Percentiles rank a stretch among this genome's conserved stretches.
Evolutionary conservation across 1,140 invertebrate species (phyloP).

Genomic region (Augochlora pura): DNA sequence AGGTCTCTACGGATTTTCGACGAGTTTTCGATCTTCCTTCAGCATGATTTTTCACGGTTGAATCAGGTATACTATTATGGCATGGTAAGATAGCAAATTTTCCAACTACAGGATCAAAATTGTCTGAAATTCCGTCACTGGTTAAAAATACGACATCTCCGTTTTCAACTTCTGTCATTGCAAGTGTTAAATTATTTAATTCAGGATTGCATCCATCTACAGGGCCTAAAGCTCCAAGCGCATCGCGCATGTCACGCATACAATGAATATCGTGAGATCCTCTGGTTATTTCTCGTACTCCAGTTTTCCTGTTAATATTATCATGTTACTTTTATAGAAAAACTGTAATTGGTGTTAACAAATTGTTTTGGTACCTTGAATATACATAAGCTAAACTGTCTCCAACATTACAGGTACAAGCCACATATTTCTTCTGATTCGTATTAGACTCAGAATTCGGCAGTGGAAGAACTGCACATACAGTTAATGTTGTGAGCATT

Average conservation of each 20-base stretch:
- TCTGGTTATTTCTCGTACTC: slow-evolving; percentile 76
- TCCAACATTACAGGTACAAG: slow-evolving; percentile 95
- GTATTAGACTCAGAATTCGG: slow-evolving; percentile 70
- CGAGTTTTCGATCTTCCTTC: slow-evolving; percentile 78
- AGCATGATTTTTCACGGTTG: slow-evolving; percentile 47
- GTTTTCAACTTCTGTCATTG: slow-evolving; percentile 90
- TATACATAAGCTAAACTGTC: slow-evolving; percentile 95
- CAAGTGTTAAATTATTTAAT: slow-evolving; percentile 93
- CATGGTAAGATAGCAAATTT: slow-evolving; percentile 89
- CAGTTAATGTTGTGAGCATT: slow-evolving; percentile 92
- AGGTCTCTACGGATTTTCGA: slow-evolving; percentile 71
- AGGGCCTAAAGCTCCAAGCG: slow-evolving; percentile 93
- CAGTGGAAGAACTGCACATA: slow-evolving; percentile 88
- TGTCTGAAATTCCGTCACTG: slow-evolving; percentile 95
- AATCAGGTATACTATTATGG: slow-evolving; percentile 67
- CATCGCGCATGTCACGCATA: slow-evolving; percentile 95
- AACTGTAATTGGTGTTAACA: neutral
- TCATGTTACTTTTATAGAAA: neutral
- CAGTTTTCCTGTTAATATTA: slow-evolving; percentile 64
- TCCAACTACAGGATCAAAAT: slow-evolving; percentile 96
- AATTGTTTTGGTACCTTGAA: slow-evolving; percentile 80
- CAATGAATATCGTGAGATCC: slow-evolving; percentile 94
- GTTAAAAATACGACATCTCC: slow-evolving; percentile 95
- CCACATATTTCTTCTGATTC: slow-evolving; percentile 84
- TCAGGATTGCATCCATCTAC: slow-evolving; percentile 94